These are phyloP conservation scores for Nycticryphes semicollaris DNA, from an alignment of 2,113 vertebrate species.

Conservation along the genomic window DNA sequence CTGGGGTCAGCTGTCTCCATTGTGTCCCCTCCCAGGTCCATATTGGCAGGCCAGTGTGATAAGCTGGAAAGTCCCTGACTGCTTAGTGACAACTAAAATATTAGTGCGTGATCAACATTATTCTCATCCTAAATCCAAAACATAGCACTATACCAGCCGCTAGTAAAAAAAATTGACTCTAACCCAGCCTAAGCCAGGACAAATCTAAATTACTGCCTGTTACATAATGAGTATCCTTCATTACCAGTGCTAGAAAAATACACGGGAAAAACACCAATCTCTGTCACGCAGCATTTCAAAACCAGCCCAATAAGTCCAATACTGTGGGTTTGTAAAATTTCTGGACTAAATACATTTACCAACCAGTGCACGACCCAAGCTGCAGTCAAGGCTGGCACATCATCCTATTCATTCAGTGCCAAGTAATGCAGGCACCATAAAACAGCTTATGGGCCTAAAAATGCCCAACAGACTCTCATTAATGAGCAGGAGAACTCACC, in stretches of 20 bases:
- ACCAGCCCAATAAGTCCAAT: background rate
- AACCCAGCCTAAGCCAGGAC: background rate
- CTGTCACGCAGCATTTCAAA: background rate
- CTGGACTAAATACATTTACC: background rate
- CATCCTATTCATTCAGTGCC: background rate
- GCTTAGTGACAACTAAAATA: background rate
- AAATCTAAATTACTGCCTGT: background rate
- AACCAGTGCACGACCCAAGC: background rate
- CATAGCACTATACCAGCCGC: background rate
- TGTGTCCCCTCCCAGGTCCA: background rate
- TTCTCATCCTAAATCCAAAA: background rate
- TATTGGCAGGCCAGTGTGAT: background rate
- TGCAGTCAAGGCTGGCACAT: background rate
- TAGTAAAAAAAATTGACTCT: background rate
- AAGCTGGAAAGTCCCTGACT: background rate
- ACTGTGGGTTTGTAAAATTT: background rate
- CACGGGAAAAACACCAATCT: background rate
- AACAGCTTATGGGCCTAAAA: conserved; percentile 13
- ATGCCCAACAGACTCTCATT: background rate
- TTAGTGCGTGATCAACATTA: background rate
- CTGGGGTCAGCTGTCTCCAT: background rate
- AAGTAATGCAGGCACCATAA: background rate
- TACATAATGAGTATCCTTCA: background rate
- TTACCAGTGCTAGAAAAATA: background rate
- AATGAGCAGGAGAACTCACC: conserved; percentile 67